Conservation (phyloP, 2,113 vertebrate genomes). For the Aptenodytes patagonicus region DNA sequence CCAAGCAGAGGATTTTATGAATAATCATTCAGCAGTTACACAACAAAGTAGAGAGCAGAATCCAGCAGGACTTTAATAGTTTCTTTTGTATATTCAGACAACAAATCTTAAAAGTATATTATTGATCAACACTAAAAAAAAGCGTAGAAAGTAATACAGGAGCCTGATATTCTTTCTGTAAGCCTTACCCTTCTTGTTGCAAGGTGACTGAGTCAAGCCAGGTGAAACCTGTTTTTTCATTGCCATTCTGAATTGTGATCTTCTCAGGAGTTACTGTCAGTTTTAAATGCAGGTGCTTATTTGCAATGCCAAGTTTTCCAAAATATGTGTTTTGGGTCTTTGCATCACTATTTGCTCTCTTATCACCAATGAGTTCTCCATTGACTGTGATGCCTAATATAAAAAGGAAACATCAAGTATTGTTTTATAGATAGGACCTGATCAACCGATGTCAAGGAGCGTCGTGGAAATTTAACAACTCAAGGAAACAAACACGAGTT, state of each 20-base stretch:
- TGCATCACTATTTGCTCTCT: conserved; percentile 61
- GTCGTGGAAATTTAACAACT: not conserved
- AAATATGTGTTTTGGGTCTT: conserved; percentile 84
- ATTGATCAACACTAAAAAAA: not conserved
- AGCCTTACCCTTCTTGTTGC: conserved; percentile 77
- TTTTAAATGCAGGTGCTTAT: conserved; percentile 71
- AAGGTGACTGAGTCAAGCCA: conserved; percentile 82
- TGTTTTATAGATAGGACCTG: not conserved
- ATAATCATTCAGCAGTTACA: not conserved
- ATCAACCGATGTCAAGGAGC: not conserved
- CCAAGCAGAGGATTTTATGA: not conserved
- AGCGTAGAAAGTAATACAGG: not conserved
- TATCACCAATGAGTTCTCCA: conserved; percentile 89
- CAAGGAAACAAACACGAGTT: not conserved
- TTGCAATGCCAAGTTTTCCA: conserved; percentile 87
- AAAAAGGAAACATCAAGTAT: not conserved
- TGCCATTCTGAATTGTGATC: conserved; percentile 78
- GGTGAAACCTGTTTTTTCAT: conserved; percentile 63
- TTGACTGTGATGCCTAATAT: conserved; percentile 85
- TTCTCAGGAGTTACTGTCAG: conserved; percentile 82
- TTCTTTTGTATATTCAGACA: not conserved
- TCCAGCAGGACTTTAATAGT: not conserved
- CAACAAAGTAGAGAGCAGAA: not conserved
- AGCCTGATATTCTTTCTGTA: not conserved
- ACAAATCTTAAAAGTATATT: not conserved